A percentile compares a stretch with the other conserved stretches of the same genome.
Conservation (phyloP, 2,888 invertebrate genomes). For the Tortrix viridana region DNA sequence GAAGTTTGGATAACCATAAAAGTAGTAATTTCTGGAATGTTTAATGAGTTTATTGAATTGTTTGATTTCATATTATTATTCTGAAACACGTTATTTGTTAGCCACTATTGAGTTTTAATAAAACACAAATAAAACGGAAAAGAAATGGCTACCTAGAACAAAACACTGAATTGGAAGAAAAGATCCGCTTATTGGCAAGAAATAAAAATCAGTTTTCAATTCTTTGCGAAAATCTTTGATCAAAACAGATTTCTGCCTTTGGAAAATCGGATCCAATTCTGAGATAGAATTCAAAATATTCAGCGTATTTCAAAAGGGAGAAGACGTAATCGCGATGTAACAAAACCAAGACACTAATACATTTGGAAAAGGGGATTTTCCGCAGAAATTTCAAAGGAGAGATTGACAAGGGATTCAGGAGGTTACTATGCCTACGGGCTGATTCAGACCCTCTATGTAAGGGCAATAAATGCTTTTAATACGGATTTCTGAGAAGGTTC, state of each 20-base stretch:
- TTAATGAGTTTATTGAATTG: slow-evolving; percentile 2
- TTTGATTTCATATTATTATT: slow-evolving; percentile 4
- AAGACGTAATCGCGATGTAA: slow-evolving; percentile 21
- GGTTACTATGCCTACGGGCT: slow-evolving; percentile 34
- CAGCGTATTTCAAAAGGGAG: slow-evolving; percentile 16
- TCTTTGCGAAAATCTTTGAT: slow-evolving; percentile 22
- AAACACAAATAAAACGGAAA: neutral
- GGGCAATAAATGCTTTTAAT: slow-evolving; percentile 30
- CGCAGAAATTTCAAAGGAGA: slow-evolving; percentile 32
- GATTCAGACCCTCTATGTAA: slow-evolving; percentile 25
- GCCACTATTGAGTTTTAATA: neutral
- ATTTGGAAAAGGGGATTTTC: slow-evolving; percentile 32
- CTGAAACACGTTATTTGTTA: neutral
- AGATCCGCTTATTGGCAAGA: slow-evolving; percentile 12
- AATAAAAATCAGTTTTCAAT: slow-evolving; percentile 10
- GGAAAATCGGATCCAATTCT: slow-evolving; percentile 22
- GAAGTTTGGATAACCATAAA: slow-evolving; percentile 8
- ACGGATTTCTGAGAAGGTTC: slow-evolving; percentile 22
- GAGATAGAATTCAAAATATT: slow-evolving; percentile 25
- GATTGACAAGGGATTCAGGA: slow-evolving; percentile 33
- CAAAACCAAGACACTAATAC: slow-evolving; percentile 33
- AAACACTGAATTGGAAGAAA: neutral
- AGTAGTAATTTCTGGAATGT: neutral
- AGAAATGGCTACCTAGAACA: neutral
- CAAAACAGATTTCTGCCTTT: slow-evolving; percentile 25